phyloP scores from a whole-genome alignment of 2,113 vertebrate genomes.

The Tragelaphus scriptus region DNA sequence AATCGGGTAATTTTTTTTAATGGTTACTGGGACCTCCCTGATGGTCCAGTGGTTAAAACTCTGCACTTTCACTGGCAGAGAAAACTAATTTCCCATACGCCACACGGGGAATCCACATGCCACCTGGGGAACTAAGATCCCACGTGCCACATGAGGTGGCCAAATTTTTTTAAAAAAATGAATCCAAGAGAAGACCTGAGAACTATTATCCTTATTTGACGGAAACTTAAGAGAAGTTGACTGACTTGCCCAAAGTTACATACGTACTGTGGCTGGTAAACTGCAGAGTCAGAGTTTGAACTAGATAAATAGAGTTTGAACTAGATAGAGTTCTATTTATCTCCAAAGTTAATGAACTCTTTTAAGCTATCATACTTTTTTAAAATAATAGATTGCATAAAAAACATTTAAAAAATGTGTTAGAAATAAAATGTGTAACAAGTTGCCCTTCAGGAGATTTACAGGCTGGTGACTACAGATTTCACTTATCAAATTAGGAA shows the following conservation, averaged over 20 bases:
- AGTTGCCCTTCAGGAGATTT: not conserved
- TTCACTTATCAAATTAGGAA: not conserved
- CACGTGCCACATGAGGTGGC: not conserved
- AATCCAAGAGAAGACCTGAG: not conserved
- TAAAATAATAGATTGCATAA: not conserved
- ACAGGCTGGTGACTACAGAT: not conserved
- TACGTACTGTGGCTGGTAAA: not conserved
- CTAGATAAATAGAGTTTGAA: not conserved
- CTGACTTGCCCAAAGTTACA: not conserved
- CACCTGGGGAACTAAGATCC: not conserved
- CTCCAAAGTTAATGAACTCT: not conserved
- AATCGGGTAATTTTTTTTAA: not conserved
- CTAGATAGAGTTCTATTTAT: not conserved
- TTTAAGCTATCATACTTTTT: not conserved
- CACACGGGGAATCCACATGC: not conserved
- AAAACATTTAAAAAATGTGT: not conserved
- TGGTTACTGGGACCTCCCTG: not conserved
- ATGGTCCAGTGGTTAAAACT: not conserved
- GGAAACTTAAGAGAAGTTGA: not conserved
- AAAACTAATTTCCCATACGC: not conserved
- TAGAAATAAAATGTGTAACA: not conserved
- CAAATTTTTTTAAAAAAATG: not conserved
- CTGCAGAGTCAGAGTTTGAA: not conserved
- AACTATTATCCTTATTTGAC: not conserved
- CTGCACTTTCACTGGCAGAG: not conserved